Evolutionary conservation across 2,888 invertebrate species (phyloP).

Genomic region (Terebella lapidaria): DNA sequence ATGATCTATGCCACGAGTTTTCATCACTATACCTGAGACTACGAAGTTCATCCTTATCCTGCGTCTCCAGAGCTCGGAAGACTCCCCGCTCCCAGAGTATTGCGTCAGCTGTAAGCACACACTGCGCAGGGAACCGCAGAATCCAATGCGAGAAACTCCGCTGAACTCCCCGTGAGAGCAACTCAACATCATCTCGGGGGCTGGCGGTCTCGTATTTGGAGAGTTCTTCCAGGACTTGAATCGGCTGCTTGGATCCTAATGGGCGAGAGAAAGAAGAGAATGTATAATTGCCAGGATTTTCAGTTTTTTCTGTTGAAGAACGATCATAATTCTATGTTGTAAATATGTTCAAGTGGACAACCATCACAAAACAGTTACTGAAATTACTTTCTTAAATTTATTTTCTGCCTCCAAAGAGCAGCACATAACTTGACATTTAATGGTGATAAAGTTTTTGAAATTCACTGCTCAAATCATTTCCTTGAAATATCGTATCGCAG

Average conservation of each 20-base stretch:
- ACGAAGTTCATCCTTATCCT: constrained; percentile 32
- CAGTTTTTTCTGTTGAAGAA: no score
- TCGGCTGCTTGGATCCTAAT: constrained; percentile 7
- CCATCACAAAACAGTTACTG: no score
- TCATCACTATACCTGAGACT: constrained; percentile 28
- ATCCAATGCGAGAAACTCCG: constrained; percentile 42
- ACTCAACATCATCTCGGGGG: constrained; percentile 12
- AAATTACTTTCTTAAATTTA: no score
- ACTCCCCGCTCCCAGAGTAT: constrained; percentile 44
- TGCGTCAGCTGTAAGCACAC: constrained; percentile 42
- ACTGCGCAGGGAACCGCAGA: constrained; percentile 46
- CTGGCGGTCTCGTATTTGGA: constrained; percentile 1
- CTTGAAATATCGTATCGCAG: no score
- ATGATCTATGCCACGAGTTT: no score
- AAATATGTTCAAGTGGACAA: no score
- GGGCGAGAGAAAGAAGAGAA: not conserved
- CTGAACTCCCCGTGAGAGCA: constrained; percentile 19
- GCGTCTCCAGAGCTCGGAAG: constrained; percentile 32
- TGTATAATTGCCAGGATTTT: not conserved
- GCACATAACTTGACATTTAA: no score
- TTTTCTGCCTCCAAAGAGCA: no score
- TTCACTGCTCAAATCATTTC: no score
- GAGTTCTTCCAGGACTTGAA: constrained; percentile 40
- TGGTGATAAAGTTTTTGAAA: no score
- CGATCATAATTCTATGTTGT: no score